Conservation (phyloP, 1,140 invertebrate genomes). For the Phthorimaea operculella region DNA sequence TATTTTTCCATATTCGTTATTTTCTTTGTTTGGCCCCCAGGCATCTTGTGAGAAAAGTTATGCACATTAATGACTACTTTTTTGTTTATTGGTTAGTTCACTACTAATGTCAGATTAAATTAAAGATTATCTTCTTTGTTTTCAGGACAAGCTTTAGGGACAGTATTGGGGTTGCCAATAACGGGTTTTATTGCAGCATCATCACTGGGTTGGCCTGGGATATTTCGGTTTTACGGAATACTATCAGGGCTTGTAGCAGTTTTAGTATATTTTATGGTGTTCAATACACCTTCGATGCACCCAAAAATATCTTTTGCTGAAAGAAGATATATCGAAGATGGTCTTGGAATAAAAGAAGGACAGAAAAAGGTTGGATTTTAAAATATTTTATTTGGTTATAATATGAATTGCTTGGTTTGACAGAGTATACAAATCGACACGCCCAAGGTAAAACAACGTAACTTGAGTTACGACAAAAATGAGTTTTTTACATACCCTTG, state of each 20-base stretch:
- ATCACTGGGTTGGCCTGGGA: conserved; percentile 70
- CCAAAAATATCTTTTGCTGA: conserved; percentile 44
- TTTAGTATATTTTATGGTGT: conserved; percentile 34
- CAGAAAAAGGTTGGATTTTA: conserved; percentile 16
- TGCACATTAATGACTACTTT: too few relatives aligned
- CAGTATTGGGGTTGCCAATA: conserved; percentile 71
- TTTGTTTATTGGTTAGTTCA: too few relatives aligned
- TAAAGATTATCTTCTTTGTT: background rate
- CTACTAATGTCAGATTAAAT: too few relatives aligned
- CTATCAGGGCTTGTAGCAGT: conserved; percentile 34
- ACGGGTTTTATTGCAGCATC: conserved; percentile 71
- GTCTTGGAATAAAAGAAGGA: conserved; percentile 32
- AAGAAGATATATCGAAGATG: conserved; percentile 49
- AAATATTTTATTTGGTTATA: too few relatives aligned
- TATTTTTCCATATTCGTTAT: background rate
- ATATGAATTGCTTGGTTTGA: too few relatives aligned
- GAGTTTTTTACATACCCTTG: too few relatives aligned
- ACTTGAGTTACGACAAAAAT: too few relatives aligned
- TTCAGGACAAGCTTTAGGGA: conserved; percentile 71
- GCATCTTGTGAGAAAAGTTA: too few relatives aligned
- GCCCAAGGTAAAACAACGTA: too few relatives aligned
- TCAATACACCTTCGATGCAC: conserved; percentile 48
- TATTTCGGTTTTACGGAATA: conserved; percentile 56
- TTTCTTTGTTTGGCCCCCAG: too few relatives aligned
- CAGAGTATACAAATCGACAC: too few relatives aligned